A percentile compares a stretch with the other conserved stretches of the same genome.
Evolutionary conservation across 2,113 vertebrate species (phyloP).

Genomic region (Zosterops hypoxanthus): DNA sequence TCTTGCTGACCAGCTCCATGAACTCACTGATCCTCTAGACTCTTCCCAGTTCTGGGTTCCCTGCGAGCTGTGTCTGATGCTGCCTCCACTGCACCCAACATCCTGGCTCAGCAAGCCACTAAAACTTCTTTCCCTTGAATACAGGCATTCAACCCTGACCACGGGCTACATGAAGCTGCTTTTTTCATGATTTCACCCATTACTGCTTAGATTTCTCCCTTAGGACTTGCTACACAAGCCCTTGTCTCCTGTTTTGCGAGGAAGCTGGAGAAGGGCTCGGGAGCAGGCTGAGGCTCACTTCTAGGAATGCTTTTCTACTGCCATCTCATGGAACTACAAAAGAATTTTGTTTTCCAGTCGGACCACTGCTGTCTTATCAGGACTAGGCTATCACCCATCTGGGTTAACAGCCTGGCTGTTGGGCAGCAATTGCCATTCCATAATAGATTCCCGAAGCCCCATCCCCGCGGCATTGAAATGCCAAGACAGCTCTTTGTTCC

Average conservation of each 20-base stretch:
- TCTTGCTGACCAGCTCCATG: background rate
- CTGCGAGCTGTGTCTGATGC: accelerated
- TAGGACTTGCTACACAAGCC: background rate
- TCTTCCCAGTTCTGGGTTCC: background rate
- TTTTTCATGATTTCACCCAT: background rate
- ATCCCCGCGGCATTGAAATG: background rate
- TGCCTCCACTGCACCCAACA: background rate
- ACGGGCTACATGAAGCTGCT: background rate
- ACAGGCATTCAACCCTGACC: background rate
- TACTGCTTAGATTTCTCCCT: background rate
- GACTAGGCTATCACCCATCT: background rate
- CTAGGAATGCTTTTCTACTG: constrained; percentile 33
- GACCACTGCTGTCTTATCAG: background rate
- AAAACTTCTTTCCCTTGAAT: background rate
- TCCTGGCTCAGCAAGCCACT: background rate
- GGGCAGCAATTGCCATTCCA: background rate
- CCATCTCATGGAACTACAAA: constrained; percentile 60
- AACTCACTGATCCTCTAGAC: accelerated
- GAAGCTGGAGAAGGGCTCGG: background rate
- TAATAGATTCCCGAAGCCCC: background rate
- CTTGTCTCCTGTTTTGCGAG: background rate
- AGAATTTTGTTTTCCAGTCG: background rate
- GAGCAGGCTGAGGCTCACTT: background rate
- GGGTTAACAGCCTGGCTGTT: background rate
- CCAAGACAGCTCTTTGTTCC: background rate